Evolutionary conservation across 2,888 invertebrate genomes (phyloP), one percentile per base, ranked within the genome.

Genomic region (Endomychus coccineus): DNA sequence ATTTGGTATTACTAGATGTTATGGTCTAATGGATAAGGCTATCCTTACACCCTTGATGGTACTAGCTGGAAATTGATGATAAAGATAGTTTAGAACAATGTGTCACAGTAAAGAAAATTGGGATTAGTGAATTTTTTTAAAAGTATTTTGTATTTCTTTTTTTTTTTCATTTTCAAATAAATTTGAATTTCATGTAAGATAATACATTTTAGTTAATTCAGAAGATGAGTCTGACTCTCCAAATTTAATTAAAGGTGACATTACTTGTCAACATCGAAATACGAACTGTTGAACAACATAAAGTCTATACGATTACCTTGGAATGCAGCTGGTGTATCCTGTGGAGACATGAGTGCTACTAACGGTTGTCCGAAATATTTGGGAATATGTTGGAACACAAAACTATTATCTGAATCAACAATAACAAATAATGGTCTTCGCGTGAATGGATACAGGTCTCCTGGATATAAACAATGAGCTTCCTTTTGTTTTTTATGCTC

Each of bases 381-480:
- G 31, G 92, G 91, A 60, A 95, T 83, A 62, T 88, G 83, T 72
- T 89, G 83, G 70, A 90, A 91, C 48, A 88, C 85, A 65, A 83
- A 84, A 58, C 91, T 91, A 70, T 94, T 95, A 70, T 94, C 90
- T 48, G 94, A 94, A 66, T 96, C 96, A 49, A 96, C 83, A 46
- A 96, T 85, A 40, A 95, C 75, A 69, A 95, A 91, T 43, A 95
- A 73, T 17, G 96, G 95, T 57, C 88, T 82, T 52, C 96, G 76
- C 11, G 91, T 90, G 70, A 87, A 95, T 2, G 94, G 88, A 64
- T 86, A 85, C 44, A 96, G 69, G 67, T 96, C 96, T 42, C 91
- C 94, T 16, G 95, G 95, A 65, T 94, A 89, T 46, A 96, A 72
- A 62, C 86, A 83, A 61, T 82, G 81, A 27, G 74, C 75, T 58